Evolutionary conservation across 2,797 vertebrate genomes (phyloP), one percentile per base, ranked within the genome.

Genomic region (Somateria mollissima): DNA sequence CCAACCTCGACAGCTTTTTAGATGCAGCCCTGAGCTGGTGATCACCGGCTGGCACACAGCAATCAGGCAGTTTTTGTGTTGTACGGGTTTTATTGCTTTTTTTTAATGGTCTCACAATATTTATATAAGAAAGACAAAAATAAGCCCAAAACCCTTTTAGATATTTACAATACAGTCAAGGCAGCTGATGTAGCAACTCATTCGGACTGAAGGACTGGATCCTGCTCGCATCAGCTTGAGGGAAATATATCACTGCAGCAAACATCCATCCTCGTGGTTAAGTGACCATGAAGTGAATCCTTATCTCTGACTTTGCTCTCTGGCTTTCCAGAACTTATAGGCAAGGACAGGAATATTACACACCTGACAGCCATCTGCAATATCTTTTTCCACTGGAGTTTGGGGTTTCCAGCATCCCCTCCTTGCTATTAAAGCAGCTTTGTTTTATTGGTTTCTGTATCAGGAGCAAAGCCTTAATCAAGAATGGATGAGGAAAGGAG

Each of bases 11-110:
- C 3, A 14, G 14, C 32, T n/a, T 54, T 74, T 67, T 24, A 19
- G 16, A 8, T 45, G 3, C 18, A 24, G 10, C 8, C 16, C 17
- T 6, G 58, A 56, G 49, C 56, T 15, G 37, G 5, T 13, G 30
- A 8, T 53, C 30, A 11, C 36, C 1, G 0, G 4, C 13, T 2
- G 7, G 18, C 30, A 72, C 77, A 16, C 0, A 0, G 49, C 73
- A 57, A 17, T 17, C 76, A 28, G 8, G 6, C 51, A 51, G 28
- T 34, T 28, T 10, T 34, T 4, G 0, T 7, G 4, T 11, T 30
- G 6, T 5, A 19, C 0, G 1, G 16, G 1, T 81, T 94, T 96
- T 92, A 95, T 93, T 94, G 36, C 5, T 6, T 3, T 74, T 53
- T 22, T 36, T 81, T 84, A n/a, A 34, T 8, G 10, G 11, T 5